Base-by-base conservation (phyloP, 2,888 invertebrate species). In the Drosophila meridiana region DNA sequence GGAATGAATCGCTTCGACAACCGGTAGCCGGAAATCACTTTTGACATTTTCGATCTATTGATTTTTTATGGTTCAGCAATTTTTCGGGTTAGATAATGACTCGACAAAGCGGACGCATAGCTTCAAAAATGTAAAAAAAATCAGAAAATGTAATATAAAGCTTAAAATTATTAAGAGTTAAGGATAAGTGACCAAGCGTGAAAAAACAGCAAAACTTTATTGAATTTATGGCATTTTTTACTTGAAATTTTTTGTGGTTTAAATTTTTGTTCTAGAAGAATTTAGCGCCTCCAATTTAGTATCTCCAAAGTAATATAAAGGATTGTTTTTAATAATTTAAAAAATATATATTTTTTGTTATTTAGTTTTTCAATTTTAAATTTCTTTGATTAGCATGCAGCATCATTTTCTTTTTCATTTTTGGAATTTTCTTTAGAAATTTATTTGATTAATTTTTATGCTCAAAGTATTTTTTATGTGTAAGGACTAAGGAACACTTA, bases 11-110 rank as follows among this genome's bases (percentile, higher is more conserved):
- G 85, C 59, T 67, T 69, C 79, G 76, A 40, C 38, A 79, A 84
- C 71, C 90, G 88, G 88, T 63, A 75, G 69, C 81, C 87, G 89
- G 85, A 86, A 86, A 86, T 88, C 88, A 86, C 90, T 86, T 86
- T 88, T 86, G 90, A 89, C 85, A 88, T 88, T 89, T 78, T 76
- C 83, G 63, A 77, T 80, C 78, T 86, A 85, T 85, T 89, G 90
- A 85, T 88, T 89, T 82, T 82, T 79, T 76, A 76, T 80, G 84
- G 87, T 87, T 87, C 85, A 84, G 30, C 63, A 62, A 67, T 50
- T 78, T 76, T 83, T 64, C 58, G 76, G 71, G 68, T 69, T 69
- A 65, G 60, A 67, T 82, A 82, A 85, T 79, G 68, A 64, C 52
- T 65, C 57, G 55, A 60, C 62, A 67, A 38, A 62, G 66, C 57